These are phyloP conservation scores for Rhagonycha lutea DNA, from an alignment of 2,888 invertebrate species.

Conservation along the genomic window DNA sequence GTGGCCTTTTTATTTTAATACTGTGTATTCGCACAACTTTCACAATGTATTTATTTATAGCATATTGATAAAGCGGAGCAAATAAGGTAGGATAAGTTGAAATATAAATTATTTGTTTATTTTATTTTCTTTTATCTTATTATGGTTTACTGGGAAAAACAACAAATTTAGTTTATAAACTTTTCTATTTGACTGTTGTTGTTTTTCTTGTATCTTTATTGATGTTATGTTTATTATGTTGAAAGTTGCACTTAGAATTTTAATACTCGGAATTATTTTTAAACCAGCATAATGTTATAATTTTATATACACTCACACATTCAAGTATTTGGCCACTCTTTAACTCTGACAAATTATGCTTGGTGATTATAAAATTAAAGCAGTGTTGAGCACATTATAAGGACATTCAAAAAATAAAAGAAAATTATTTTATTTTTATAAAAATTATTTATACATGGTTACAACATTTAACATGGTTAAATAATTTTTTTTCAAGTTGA, in stretches of 20 bases:
- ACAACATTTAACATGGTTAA: too few relatives aligned
- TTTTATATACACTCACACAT: too few relatives aligned
- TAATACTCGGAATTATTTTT: not conserved
- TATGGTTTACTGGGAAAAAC: not conserved
- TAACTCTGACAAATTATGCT: too few relatives aligned
- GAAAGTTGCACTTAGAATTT: not conserved
- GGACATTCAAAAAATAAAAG: too few relatives aligned
- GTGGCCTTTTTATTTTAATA: conserved; percentile 3
- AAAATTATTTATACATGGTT: too few relatives aligned
- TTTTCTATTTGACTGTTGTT: not conserved
- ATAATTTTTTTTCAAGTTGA: too few relatives aligned
- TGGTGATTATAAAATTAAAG: too few relatives aligned
- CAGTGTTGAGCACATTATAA: too few relatives aligned
- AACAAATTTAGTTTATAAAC: not conserved
- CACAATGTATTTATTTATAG: conserved; percentile 32
- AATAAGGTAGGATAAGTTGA: conserved; percentile 33
- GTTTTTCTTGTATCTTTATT: not conserved
- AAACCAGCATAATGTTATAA: not conserved
- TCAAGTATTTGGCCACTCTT: too few relatives aligned
- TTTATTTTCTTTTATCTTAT: not conserved
- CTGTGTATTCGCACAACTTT: conserved; percentile 17
- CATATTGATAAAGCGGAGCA: conserved; percentile 35
- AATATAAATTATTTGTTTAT: conserved; percentile 1
- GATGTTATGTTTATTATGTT: not conserved
- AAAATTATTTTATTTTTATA: too few relatives aligned